phyloP scores from a whole-genome alignment of 2,888 invertebrate species.

The Mellilla xanthometata region DNA sequence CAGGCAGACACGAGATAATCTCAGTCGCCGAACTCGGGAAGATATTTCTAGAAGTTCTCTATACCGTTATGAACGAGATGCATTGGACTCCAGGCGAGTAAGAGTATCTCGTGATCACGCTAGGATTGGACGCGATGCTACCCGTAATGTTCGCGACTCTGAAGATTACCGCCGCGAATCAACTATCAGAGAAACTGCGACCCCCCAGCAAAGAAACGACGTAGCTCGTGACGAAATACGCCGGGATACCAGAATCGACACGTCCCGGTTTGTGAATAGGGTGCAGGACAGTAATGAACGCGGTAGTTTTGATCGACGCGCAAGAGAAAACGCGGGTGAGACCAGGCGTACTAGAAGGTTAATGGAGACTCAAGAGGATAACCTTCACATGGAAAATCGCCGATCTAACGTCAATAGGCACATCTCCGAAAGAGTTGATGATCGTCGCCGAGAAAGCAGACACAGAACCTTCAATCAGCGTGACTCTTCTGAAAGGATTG shows the following conservation, averaged over 20 bases:
- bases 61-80: slow-evolving; percentile 21
- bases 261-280: slow-evolving; percentile 9
- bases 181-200: slow-evolving; percentile 9
- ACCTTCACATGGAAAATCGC: slow-evolving; percentile 1
- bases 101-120: slow-evolving; percentile 10
- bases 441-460: slow-evolving; percentile 9
- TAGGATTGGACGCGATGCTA: neutral
- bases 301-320: slow-evolving; percentile 8
- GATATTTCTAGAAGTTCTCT: slow-evolving; percentile 9
- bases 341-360: slow-evolving; percentile 13
- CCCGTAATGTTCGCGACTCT: slow-evolving; percentile 5
- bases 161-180: slow-evolving; percentile 13
- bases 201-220: slow-evolving; percentile 7
- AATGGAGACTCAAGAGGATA: slow-evolving; percentile 12
- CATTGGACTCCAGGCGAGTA: slow-evolving; percentile 17
- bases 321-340: slow-evolving; percentile 8
- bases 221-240: slow-evolving; percentile 11
- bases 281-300: slow-evolving; percentile 19
- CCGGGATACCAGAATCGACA: slow-evolving; percentile 15
- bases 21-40: slow-evolving; percentile 14
- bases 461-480: slow-evolving; percentile 1
- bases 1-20: slow-evolving; percentile 13
- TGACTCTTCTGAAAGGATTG: slow-evolving; percentile 6
- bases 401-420: neutral
- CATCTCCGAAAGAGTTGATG: slow-evolving; percentile 4